A percentile compares a stretch with the other conserved stretches of the same genome.
Conservation (phyloP, 2,888 invertebrate genomes). For the Graphium colonna region DNA sequence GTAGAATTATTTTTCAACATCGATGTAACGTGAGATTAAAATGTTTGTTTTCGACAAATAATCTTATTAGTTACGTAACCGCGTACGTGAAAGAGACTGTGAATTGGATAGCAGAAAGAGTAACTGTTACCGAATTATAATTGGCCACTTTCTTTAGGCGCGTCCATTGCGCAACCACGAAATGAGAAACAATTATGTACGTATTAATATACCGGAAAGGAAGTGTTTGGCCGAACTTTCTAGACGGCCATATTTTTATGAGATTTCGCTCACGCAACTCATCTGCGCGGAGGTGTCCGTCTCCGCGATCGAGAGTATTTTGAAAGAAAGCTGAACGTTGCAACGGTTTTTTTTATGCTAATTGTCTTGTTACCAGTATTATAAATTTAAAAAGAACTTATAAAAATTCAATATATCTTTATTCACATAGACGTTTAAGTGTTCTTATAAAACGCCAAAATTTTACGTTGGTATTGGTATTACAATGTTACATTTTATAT, state of each 20-base stretch:
- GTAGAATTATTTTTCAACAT: too few relatives aligned
- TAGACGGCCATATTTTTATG: conserved; percentile 49
- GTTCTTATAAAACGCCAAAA: too few relatives aligned
- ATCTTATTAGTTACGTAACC: conserved; percentile 14
- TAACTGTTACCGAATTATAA: conserved; percentile 59
- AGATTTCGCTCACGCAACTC: conserved; percentile 56
- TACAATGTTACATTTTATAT: too few relatives aligned
- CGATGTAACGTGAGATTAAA: background rate
- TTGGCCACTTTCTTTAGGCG: conserved; percentile 65
- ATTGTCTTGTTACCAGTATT: too few relatives aligned
- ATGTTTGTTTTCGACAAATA: background rate
- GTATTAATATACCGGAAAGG: conserved; percentile 68
- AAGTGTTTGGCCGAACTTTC: conserved; percentile 58
- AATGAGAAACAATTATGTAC: conserved; percentile 73
- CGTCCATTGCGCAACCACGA: conserved; percentile 55
- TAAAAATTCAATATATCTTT: too few relatives aligned
- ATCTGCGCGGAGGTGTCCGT: conserved; percentile 9
- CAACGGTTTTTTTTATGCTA: too few relatives aligned
- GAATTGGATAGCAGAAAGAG: conserved; percentile 28
- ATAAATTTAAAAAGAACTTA: too few relatives aligned
- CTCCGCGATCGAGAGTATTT: conserved; percentile 8
- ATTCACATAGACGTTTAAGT: too few relatives aligned
- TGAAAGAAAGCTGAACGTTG: conserved; percentile 12
- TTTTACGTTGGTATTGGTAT: too few relatives aligned
- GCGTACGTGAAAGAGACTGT: conserved; percentile 23